Evolutionary conservation across 2,888 invertebrate species (phyloP), one percentile per base, ranked within the genome.

Genomic region (Gonocerus acuteangulatus): DNA sequence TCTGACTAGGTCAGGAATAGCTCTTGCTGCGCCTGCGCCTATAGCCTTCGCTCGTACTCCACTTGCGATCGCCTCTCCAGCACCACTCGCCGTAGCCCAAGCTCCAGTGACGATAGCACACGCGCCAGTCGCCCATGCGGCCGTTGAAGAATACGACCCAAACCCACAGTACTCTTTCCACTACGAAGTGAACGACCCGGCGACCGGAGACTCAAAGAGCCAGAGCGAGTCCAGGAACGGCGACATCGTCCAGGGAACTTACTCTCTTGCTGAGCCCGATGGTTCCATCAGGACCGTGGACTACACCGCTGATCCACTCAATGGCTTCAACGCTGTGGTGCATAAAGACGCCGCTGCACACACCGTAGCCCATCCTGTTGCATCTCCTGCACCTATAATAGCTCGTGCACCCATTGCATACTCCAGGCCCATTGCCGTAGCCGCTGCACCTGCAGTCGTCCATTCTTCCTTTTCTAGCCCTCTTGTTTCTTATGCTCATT

Each of bases 101-200:
- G 57, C 57, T 32, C 57, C 57, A 32, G 32, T 57, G 1, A 59
- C 65, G 2, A 36, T 54, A 22, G 64, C 60, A 7, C 61, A 36
- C n/a, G 47, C 62, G 32, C 52, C 42, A 22, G 49, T 58, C 18
- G 62, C 62, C 23, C 23, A 45, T 2, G 62, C 56, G 21, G 42
- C n/a, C 15, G 57, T 45, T 18, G 57, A 57, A n/a, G 57, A 48
- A 16, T 60, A 60, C 60, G 60, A 60, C 44, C 60, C 51, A 15
- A 39, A 60, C 36, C 60, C 60, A 32, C 42, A 39, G 19, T 60
- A 60, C 60, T 44, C 42, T 9, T 60, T 48, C 60, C 19, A 16
- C 16, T 60, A 60, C 51, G 36, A 36, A 34, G 51, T 60, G n/a
- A 36, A 49, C 32, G 60, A 60, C 22, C 42, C 60, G 16, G 7